Base-by-base conservation (phyloP, 2,888 invertebrate genomes). In the Mesorhabditis belari region DNA sequence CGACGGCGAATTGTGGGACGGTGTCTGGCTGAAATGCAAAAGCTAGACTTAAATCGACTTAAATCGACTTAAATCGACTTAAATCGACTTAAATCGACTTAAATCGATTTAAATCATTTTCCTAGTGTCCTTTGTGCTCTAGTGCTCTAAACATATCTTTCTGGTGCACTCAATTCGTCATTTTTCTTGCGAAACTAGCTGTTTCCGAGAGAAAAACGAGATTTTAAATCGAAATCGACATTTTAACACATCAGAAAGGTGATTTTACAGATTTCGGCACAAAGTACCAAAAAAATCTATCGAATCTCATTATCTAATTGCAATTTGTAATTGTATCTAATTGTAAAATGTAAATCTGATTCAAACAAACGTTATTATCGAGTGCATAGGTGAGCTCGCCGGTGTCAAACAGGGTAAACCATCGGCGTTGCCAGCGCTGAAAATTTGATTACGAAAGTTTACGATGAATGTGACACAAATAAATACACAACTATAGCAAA, bases 391-490 rank as follows among this genome's bases (percentile, higher is more conserved):
- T 93, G 67, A 96, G 86, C 83, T 95, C 94, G 60, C 95, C 95
- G 83, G 95, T 94, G 84, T 95, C 94, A 85, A 92, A 95, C 60
- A 96, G 86, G 59, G 93, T 91, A 85, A 96, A 95, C 90, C 94
- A 95, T 81, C 96, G 86, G 82, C 95, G 86, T 85, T 96, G 96
- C 96, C 96, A 96, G 87, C 95, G 88, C 93, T 95, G 88, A 44
- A 89, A 88, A 53, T 12, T 63, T 57, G 27, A 50, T 53, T 29
- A 29, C 4, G 19, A 24, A n/a, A 21, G 12, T 54, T 54, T 24
- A n/a, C n/a, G n/a, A n/a, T n/a, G n/a, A n/a, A n/a, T n/a, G n/a
- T n/a, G n/a, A n/a, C n/a, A n/a, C n/a, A n/a, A n/a, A n/a, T n/a
- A n/a, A n/a, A n/a, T n/a, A n/a, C n/a, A n/a, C n/a, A n/a, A n/a